These are phyloP conservation scores for Anarhynchus alexandrinus DNA, from an alignment of 2,113 vertebrate genomes.

Conservation along the genomic window DNA sequence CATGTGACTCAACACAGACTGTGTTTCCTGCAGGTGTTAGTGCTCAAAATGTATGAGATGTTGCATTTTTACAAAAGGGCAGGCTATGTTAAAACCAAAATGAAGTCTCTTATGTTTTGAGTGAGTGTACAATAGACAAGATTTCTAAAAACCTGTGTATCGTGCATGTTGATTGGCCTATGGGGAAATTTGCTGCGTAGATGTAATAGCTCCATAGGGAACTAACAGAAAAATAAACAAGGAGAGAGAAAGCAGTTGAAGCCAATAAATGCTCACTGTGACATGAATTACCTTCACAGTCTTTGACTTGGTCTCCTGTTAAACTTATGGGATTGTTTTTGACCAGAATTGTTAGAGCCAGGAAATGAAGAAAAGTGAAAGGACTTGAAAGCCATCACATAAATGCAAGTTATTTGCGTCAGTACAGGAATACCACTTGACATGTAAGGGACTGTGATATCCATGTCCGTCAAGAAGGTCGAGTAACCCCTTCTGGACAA, in stretches of 20 bases:
- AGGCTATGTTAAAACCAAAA: background rate
- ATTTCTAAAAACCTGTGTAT: background rate
- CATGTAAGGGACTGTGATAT: background rate
- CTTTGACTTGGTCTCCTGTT: background rate
- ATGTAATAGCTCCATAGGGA: background rate
- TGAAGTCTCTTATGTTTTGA: background rate
- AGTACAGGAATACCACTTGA: background rate
- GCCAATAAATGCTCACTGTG: background rate
- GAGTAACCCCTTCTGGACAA: background rate
- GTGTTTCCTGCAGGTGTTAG: background rate
- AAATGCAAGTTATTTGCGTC: background rate
- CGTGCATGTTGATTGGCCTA: accelerated
- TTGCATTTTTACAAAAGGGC: background rate
- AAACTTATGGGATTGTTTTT: background rate
- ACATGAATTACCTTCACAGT: background rate
- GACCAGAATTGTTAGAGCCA: background rate
- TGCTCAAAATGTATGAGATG: too few species aligned
- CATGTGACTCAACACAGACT: background rate
- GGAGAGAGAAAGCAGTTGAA: background rate
- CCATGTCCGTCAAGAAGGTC: background rate
- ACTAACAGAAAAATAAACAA: background rate
- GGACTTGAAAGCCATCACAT: background rate
- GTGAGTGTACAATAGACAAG: background rate
- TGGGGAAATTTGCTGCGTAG: background rate
- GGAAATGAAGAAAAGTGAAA: background rate